Evolutionary conservation across 2,888 invertebrate species (phyloP), one percentile per base, ranked within the genome.

Genomic region (Nymphalis c-album): DNA sequence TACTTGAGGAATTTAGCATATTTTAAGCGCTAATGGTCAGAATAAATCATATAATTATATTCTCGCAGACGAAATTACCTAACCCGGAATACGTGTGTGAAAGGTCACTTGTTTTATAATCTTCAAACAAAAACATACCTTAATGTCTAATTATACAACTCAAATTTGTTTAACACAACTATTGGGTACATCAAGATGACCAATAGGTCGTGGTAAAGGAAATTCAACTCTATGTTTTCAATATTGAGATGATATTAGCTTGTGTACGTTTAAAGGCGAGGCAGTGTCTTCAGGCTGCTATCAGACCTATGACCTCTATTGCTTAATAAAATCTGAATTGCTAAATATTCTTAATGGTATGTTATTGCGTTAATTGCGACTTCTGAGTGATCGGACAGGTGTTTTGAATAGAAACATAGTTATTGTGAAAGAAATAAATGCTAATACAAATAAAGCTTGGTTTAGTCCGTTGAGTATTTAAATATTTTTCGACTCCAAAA

Each of bases 231-330:
- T 68, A 58, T 13, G 0, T 0, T 0, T 18, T 17, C 2, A 4
- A 1, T 13, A 26, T 68, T 64, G 22, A 60, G 63, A 31, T 63
- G 8, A 46, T 26, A 59, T 60, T 70, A 0, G 47, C n/a, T 22
- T 60, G 26, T 50, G 13, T 2, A 17, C 22, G 18, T 13, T 35
- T 50, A 18, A 50, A 65, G 61, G 70, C 58, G 69, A 71, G 65
- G 72, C 63, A 59, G 63, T 58, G 50, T 57, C 61, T 50, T 67
- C 68, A 69, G 70, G 71, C 68, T 69, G 61, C 50, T 60, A 58
- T 67, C 65, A 66, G 75, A 78, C 77, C 77, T 73, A 70, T 74
- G 74, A 77, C 76, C 77, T n/a, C n/a, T 75, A 73, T 77, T 77
- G 76, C 76, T 66, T 68, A 77, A 76, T 76, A 72, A 74, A 71